Evolutionary conservation across 2,888 invertebrate species (phyloP).

Genomic region (Candidula unifasciata): DNA sequence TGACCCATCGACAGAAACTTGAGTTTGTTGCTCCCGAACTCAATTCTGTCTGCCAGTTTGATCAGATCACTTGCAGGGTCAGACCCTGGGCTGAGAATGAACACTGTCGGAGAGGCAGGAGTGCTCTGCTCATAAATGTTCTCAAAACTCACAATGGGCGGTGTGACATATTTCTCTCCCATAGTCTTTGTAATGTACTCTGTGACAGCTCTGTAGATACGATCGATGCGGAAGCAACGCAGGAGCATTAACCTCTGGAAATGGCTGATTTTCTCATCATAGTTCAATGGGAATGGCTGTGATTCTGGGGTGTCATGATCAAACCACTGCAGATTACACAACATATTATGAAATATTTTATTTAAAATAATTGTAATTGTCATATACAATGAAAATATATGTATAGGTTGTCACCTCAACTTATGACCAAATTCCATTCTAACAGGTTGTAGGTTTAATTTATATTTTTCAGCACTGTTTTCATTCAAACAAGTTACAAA

Average conservation of each 20-base stretch:
- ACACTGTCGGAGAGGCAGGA: slow-evolving; percentile 81
- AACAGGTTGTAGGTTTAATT: too few species aligned
- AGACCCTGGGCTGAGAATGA: slow-evolving; percentile 79
- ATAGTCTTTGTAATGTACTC: slow-evolving; percentile 89
- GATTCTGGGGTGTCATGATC: slow-evolving; percentile 90
- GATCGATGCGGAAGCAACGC: slow-evolving; percentile 92
- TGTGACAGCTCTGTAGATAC: slow-evolving; percentile 90
- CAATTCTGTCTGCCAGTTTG: slow-evolving; percentile 78
- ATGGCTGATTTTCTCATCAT: slow-evolving; percentile 82
- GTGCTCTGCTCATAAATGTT: slow-evolving; percentile 91
- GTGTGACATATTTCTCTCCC: slow-evolving; percentile 92
- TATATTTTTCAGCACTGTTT: too few species aligned
- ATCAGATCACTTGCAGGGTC: slow-evolving; percentile 79
- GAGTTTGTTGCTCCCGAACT: slow-evolving; percentile 77
- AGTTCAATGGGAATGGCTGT: slow-evolving; percentile 84
- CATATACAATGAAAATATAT: too few species aligned
- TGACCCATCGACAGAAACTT: slow-evolving; percentile 79
- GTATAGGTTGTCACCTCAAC: too few species aligned
- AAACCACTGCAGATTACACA: slow-evolving; percentile 84
- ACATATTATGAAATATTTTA: too few species aligned
- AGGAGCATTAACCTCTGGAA: slow-evolving; percentile 88
- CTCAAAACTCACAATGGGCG: slow-evolving; percentile 90
- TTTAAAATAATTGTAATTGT: too few species aligned
- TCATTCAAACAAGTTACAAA: too few species aligned
- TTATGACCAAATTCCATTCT: too few species aligned